These are phyloP conservation scores for Oxyruncus cristatus DNA, from an alignment of 2,113 vertebrate genomes.

Conservation along the genomic window DNA sequence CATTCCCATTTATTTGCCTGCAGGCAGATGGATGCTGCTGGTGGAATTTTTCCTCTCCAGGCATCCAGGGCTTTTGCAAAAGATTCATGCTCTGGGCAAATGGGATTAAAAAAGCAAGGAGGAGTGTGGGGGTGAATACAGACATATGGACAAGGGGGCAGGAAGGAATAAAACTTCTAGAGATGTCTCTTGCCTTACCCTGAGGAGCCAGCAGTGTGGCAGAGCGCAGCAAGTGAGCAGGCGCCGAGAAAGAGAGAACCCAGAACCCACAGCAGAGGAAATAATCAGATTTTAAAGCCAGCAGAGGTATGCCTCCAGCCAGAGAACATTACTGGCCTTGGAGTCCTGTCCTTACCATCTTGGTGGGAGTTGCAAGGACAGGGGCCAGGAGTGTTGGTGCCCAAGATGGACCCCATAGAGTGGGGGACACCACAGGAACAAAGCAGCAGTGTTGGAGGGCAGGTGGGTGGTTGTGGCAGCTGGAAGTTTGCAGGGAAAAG, in stretches of 20 bases:
- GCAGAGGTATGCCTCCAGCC: rapidly evolving
- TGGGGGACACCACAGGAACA: background rate
- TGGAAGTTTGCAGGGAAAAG: background rate
- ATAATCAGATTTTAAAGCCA: background rate
- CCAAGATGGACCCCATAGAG: rapidly evolving
- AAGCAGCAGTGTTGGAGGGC: background rate
- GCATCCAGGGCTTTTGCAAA: background rate
- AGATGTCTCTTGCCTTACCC: rapidly evolving
- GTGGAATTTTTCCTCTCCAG: background rate
- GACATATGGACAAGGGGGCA: background rate
- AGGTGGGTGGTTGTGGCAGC: background rate
- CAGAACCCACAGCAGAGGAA: background rate
- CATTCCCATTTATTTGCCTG: background rate
- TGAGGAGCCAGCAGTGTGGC: background rate
- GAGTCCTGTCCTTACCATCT: background rate
- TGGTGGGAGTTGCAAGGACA: background rate
- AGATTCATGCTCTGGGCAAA: background rate
- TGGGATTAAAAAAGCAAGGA: background rate
- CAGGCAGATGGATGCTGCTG: background rate
- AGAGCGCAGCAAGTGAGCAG: background rate
- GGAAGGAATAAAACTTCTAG: background rate
- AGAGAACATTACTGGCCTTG: background rate
- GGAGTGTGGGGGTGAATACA: background rate
- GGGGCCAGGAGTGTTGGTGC: background rate
- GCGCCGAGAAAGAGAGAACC: background rate